Conservation (phyloP, 2,113 vertebrate species). For the Oryctolagus cuniculus region mOryCun1.1 NC_091433.1:165136501-165137000, state of each 20-base stretch:
- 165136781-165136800: not conserved
- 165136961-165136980: not conserved
- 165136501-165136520: constrained; percentile 51
- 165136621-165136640: not conserved
- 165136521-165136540: not conserved
- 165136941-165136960: not conserved
- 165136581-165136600: not conserved
- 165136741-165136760: not conserved
- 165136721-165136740: not conserved
- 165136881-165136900: not conserved
- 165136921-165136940: not conserved
- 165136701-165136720: not conserved
- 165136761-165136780: not conserved
- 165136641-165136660: not conserved
- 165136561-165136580: not conserved
- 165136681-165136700: not conserved
- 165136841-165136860: not conserved
- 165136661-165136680: not conserved
- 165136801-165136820: not conserved
- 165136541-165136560: not conserved
- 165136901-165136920: not conserved
- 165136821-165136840: not conserved
- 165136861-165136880: not conserved
- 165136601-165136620: not conserved
- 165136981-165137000: not conserved